A percentile compares a stretch with the other conserved stretches of the same genome.
phyloP scores from a whole-genome alignment of 92 coral and sea anemone species.

The Heliopora coerulea region DNA sequence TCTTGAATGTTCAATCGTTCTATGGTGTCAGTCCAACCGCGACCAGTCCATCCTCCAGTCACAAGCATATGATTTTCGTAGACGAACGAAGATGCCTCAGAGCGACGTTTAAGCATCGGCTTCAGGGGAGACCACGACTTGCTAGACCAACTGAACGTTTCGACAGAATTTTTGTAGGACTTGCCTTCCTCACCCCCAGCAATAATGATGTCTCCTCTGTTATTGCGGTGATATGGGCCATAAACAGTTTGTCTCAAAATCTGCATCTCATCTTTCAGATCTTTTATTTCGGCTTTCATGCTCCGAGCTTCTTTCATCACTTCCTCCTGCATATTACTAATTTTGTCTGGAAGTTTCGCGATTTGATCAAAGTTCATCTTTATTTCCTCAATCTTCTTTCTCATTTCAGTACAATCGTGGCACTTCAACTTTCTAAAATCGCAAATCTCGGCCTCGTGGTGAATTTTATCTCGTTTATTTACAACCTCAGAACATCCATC shows the following conservation, averaged over 20 bases:
- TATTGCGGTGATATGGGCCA: no score
- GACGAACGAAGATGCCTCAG: not conserved
- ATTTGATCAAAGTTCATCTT: not conserved
- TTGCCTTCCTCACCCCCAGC: no score
- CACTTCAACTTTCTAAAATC: constrained; percentile 1
- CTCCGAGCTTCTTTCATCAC: not conserved
- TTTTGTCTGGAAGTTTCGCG: not conserved
- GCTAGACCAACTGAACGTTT: not conserved
- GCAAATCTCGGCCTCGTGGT: constrained; percentile 13
- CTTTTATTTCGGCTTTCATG: not conserved
- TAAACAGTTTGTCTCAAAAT: not conserved
- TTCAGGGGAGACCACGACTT: not conserved
- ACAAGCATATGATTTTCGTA: not conserved
- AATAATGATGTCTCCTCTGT: no score
- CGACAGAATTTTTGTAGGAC: not conserved
- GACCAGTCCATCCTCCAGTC: not conserved
- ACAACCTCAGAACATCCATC: constrained; percentile 42
- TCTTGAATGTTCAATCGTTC: not conserved
- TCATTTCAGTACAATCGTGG: not conserved
- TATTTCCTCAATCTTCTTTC: not conserved
- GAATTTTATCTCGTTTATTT: not conserved
- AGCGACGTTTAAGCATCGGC: not conserved
- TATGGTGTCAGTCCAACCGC: not conserved
- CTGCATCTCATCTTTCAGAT: not conserved
- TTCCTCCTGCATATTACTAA: not conserved